Evolutionary conservation across 2,113 vertebrate genomes (phyloP).

Genomic region (Ammodytes marinus): DNA sequence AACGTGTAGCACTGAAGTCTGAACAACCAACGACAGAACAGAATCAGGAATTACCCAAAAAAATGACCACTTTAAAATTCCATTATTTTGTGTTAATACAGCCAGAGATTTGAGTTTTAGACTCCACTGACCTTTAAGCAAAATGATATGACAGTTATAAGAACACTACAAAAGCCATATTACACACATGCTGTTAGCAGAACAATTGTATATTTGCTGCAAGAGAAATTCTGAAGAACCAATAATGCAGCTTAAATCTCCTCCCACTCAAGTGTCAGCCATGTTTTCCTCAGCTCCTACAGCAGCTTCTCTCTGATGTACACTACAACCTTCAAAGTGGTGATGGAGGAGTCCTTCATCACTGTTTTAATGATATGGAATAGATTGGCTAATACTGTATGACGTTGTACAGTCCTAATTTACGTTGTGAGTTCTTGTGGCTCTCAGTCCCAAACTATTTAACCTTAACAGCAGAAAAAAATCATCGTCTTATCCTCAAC

Average conservation of each 20-base stretch:
- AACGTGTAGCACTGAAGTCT: background rate
- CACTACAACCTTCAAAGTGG: background rate
- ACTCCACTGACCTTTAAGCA: background rate
- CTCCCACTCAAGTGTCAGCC: background rate
- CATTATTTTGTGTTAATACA: constrained; percentile 15
- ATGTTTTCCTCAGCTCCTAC: background rate
- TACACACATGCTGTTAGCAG: background rate
- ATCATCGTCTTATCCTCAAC: background rate
- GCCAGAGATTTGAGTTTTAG: background rate
- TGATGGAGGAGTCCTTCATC: background rate
- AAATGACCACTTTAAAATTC: background rate
- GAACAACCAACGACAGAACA: background rate
- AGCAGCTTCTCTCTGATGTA: background rate
- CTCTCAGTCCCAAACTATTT: no score
- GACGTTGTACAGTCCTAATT: background rate
- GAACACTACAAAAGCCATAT: constrained; percentile 35
- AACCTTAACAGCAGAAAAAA: background rate
- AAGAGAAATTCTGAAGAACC: no score
- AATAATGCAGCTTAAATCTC: no score
- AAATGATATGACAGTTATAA: background rate
- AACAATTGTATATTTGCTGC: constrained; percentile 12
- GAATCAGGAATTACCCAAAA: background rate
- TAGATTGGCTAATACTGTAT: background rate
- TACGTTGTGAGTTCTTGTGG: background rate
- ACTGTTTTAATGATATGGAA: background rate